Evolutionary conservation across 2,797 vertebrate species (phyloP), one percentile per base, ranked within the genome.

Genomic region (Parambassis ranga): DNA sequence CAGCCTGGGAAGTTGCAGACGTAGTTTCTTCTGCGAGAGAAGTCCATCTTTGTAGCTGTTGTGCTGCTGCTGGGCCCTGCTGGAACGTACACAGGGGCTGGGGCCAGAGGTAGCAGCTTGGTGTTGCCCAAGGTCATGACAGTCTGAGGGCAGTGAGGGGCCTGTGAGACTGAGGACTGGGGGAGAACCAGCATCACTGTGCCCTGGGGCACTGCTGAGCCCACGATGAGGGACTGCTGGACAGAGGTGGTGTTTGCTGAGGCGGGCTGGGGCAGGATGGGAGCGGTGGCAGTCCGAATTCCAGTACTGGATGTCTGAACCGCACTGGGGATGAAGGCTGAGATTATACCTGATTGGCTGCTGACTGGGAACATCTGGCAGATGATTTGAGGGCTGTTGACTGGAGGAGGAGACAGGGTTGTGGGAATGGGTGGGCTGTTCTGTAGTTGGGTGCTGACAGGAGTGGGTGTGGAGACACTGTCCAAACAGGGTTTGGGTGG

Each of bases 141-240:
- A 13, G 93, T 77, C 66, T 94, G 92, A 0, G 92, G 69, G 79
- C 94, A 93, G 48, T 93, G 72, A 10, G 85, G 63, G 0, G 93
- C 83, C 26, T 93, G 82, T 7, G 94, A 58, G 48, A 96, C 68
- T 0, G 94, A 68, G 19, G 94, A 79, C 74, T 94, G 96, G 0
- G 98, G 96, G 36, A 98, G 93, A 14, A 99, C 96, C 67, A 99
- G 82, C 96, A 98, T 98, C 65, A 99, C 93, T 0, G 96, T 90
- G 46, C 96, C 96, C 90, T 96, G 97, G 75, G 95, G 92, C 7
- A 97, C 87, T 0, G 90, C 69, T 0, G 95, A 91, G 49, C 96
- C 94, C 92, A 98, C 68, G 2, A 98, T 91, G 58, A 98, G 88
- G 10, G 94, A 92, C 79, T 92, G 95, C 47, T 91, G 90, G 19